A percentile compares a stretch with the other conserved stretches of the same genome.
Conservation (phyloP, 2,113 vertebrate genomes). For the Aptenodytes forsteri region DNA sequence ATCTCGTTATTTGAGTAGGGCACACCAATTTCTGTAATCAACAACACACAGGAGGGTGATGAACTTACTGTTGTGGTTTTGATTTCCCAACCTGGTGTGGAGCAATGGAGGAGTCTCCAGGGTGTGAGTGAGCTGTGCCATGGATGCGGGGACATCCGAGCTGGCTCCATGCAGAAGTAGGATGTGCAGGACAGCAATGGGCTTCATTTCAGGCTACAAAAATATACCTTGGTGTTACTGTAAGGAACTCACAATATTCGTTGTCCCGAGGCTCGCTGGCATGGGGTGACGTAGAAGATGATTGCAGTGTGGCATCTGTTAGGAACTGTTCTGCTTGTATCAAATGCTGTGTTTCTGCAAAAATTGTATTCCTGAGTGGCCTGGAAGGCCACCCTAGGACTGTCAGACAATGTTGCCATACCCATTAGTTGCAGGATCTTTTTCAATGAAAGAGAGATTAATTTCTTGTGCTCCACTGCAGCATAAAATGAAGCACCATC, state of each 20-base stretch:
- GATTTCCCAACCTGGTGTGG: not conserved
- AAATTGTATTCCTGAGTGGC: not conserved
- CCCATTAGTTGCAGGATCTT: not conserved
- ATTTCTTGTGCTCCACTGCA: not conserved
- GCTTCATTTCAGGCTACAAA: not conserved
- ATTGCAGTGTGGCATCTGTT: not conserved
- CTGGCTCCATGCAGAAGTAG: not conserved
- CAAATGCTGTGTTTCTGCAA: not conserved
- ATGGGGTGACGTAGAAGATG: not conserved
- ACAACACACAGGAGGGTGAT: not conserved
- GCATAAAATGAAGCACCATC: not conserved
- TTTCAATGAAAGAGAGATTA: not conserved
- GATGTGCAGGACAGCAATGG: not conserved
- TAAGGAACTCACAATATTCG: not conserved
- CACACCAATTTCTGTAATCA: not conserved
- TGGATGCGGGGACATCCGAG: not conserved
- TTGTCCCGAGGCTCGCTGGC: not conserved
- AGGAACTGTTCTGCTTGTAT: not conserved
- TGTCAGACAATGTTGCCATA: not conserved
- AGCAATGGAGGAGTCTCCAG: not conserved
- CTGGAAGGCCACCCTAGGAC: not conserved
- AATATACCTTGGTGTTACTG: not conserved
- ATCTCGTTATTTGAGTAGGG: not conserved
- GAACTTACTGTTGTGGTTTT: not conserved
- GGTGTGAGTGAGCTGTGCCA: not conserved